A percentile compares a stretch with the other conserved stretches of the same genome.
phyloP scores from a whole-genome alignment of 1,140 invertebrate genomes.

The Drosophila auraria region DNA sequence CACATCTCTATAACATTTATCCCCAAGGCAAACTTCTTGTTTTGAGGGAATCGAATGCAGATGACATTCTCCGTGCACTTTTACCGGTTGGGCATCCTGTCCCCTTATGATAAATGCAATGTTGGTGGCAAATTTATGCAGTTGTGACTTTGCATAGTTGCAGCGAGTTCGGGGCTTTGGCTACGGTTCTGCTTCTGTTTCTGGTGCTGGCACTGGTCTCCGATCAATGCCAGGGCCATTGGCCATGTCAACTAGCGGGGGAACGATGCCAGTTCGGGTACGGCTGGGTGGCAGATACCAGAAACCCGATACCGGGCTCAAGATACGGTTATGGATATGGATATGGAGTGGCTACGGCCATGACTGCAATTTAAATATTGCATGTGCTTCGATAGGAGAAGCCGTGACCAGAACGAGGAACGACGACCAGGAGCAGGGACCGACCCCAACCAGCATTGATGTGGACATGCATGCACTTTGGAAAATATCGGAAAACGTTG shows the following conservation, averaged over 20 bases:
- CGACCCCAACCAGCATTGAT: constrained; percentile 9
- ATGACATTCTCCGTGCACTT: constrained; percentile 46
- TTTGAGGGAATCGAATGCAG: constrained; percentile 37
- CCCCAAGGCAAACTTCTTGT: constrained; percentile 6
- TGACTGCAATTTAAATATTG: constrained; percentile 78
- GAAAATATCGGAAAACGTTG: not conserved
- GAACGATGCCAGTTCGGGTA: constrained; percentile 8
- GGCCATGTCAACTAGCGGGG: constrained; percentile 65
- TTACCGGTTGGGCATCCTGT: not conserved
- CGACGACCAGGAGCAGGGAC: constrained; percentile 14
- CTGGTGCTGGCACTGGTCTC: constrained; percentile 4
- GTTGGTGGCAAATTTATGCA: constrained; percentile 62
- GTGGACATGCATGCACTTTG: constrained; percentile 17
- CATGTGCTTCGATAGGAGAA: constrained; percentile 53
- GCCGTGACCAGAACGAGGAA: constrained; percentile 43
- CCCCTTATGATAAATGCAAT: constrained; percentile 51
- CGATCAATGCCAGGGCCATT: constrained; percentile 74
- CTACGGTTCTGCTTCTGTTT: constrained; percentile 3
- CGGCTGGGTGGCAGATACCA: constrained; percentile 30
- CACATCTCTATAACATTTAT: not conserved
- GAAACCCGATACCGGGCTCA: constrained; percentile 34
- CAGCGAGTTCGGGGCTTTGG: not conserved
- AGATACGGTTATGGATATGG: constrained; percentile 53
- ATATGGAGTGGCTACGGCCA: constrained; percentile 51
- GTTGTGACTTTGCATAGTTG: constrained; percentile 45